phyloP scores from a whole-genome alignment of 2,113 vertebrate species.

The Eolophus roseicapilla region DNA sequence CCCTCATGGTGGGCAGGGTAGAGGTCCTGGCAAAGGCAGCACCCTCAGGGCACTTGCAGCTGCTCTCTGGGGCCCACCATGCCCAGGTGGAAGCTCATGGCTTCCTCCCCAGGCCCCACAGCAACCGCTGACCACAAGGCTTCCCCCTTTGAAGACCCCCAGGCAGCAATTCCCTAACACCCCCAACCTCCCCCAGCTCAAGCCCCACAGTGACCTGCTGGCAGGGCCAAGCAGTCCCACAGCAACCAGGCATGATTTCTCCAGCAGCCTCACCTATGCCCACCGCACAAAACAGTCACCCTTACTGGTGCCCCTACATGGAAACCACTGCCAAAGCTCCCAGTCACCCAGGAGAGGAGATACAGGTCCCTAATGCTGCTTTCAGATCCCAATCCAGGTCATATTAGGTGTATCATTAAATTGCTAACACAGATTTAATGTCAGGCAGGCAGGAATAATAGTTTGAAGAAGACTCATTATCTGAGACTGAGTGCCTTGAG shows the following conservation, averaged over 20 bases:
- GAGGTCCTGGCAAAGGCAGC: not conserved
- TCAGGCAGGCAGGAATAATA: not conserved
- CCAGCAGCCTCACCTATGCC: no score
- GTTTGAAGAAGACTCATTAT: not conserved
- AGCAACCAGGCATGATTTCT: not conserved
- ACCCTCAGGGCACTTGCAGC: not conserved
- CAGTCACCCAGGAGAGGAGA: not conserved
- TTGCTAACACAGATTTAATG: not conserved
- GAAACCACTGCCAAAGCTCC: not conserved
- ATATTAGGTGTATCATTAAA: not conserved
- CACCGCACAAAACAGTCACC: no score
- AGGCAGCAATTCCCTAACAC: not conserved
- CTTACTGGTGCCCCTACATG: not conserved
- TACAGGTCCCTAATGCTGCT: not conserved
- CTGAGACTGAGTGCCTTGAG: not conserved
- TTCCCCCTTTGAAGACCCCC: not conserved
- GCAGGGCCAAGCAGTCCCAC: not conserved
- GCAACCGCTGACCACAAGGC: not conserved
- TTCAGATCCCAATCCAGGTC: not conserved
- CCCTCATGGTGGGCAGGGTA: accelerated
- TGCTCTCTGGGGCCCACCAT: not conserved
- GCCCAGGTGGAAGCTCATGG: accelerated
- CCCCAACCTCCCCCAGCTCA: accelerated
- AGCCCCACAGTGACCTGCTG: not conserved
- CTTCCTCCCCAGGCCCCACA: accelerated